Evolutionary conservation across 1,140 invertebrate species (phyloP).

Genomic region (Drosophila guanche): DNA sequence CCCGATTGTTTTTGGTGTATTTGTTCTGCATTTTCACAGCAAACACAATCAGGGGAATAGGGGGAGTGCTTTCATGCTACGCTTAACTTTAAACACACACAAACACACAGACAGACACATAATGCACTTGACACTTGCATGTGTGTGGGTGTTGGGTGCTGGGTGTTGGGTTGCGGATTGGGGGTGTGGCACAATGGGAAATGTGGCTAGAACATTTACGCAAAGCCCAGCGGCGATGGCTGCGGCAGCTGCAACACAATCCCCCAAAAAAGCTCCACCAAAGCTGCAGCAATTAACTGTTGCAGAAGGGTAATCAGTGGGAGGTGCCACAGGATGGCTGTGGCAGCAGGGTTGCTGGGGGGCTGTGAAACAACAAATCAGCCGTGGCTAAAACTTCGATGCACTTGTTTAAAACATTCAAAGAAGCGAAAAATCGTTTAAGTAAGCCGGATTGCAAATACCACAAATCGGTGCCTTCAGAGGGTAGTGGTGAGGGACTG

Average conservation of each 20-base stretch:
- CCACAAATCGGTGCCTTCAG: constrained; percentile 36
- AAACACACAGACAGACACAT: neutral
- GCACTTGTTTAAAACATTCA: constrained; percentile 71
- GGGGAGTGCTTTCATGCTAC: constrained; percentile 7
- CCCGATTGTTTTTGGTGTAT: constrained; percentile 31
- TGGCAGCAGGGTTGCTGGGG: neutral
- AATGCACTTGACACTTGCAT: constrained; percentile 29
- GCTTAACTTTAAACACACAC: constrained; percentile 32
- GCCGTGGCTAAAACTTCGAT: constrained; percentile 61
- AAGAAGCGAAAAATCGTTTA: constrained; percentile 54
- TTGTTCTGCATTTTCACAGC: constrained; percentile 37
- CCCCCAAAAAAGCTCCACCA: constrained; percentile 36
- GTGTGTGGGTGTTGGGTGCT: neutral
- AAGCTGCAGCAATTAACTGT: constrained; percentile 52
- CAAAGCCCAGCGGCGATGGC: constrained; percentile 42
- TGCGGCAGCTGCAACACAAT: constrained; percentile 5
- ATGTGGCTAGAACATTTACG: constrained; percentile 52
- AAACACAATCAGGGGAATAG: neutral
- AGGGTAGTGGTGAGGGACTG: neutral
- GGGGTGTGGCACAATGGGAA: constrained; percentile 30
- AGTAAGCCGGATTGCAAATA: constrained; percentile 63
- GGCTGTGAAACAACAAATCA: constrained; percentile 51
- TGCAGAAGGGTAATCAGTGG: constrained; percentile 19
- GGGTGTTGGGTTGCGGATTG: no score
- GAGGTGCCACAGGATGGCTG: neutral